Evolutionary conservation across 1,140 invertebrate genomes (phyloP).

Genomic region (Nymphalis io): DNA sequence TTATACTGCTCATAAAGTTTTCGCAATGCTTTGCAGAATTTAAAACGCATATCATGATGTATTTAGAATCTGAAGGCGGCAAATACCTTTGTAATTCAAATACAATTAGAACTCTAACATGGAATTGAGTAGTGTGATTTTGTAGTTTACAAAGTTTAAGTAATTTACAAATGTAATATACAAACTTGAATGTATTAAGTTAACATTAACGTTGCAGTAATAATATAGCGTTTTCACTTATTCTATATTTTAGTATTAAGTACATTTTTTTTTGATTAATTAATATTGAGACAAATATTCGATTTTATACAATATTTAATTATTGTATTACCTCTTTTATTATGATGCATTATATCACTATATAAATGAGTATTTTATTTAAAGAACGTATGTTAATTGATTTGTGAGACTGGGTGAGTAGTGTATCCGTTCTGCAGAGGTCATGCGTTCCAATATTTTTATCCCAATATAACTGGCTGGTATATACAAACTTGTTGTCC

Average conservation of each 20-base stretch:
- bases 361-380: slow-evolving; percentile 16
- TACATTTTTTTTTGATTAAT: too few species aligned
- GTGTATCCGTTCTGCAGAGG: slow-evolving; percentile 39
- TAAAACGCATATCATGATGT: background rate
- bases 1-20: slow-evolving; percentile 13
- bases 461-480: slow-evolving; percentile 11
- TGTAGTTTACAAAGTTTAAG: too few species aligned
- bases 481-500: slow-evolving; percentile 15
- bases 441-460: slow-evolving; percentile 36
- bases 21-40: slow-evolving; percentile 11
- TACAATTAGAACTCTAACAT: too few species aligned
- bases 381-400: slow-evolving; percentile 21
- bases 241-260: too few species aligned
- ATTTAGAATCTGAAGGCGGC: too few species aligned
- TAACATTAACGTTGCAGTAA: too few species aligned
- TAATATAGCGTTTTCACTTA: too few species aligned
- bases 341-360: slow-evolving; percentile 12
- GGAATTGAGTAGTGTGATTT: too few species aligned
- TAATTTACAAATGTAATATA: too few species aligned
- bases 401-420: slow-evolving; percentile 35
- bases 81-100: too few species aligned
- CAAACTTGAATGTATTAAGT: too few species aligned
- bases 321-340: background rate
- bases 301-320: background rate
- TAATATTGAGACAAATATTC: too few species aligned